Evolutionary conservation across 1,140 invertebrate species (phyloP), one percentile per base, ranked within the genome.

Genomic region (Nomia melanderi): DNA sequence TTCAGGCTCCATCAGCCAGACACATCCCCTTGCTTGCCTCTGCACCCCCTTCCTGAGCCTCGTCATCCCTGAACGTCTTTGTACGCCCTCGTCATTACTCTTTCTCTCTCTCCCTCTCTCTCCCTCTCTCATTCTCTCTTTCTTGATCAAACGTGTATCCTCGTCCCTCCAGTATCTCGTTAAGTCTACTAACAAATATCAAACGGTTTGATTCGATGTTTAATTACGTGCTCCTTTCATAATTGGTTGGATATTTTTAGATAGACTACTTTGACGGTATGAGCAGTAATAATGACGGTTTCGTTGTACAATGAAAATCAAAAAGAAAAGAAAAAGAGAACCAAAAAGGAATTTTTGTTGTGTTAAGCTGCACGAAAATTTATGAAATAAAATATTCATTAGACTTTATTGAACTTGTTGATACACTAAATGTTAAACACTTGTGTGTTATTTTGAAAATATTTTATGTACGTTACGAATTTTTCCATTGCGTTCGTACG

Each of bases 1-100:
- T 90, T 89, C 88, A 77, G 89, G 88, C 88, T 90, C 88, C 88
- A 90, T 90, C 88, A 90, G 87, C 87, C 88, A 84, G 83, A 78
- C 88, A 83, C 65, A 81, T 79, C 81, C 83, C 80, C 80, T 57
- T 75, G 69, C 67, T 25, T 62, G 50, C 69, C 78, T 75, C 65
- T 33, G 12, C 67, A 59, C 41, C 75, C 73, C 79, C 79, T 78
- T 83, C 64, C 65, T 47, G 27, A 31, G n/a, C 62, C 67, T 73
- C 71, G 36, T 77, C 78, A 77, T 78, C 82, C 70, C 67, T 54
- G 73, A 84, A 81, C 83, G 76, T 84, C 84, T 84, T 86, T 86
- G 77, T 80, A 82, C 83, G 50, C 59, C 60, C 67, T 64, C 65
- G 74, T 77, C 62, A 11, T 77, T 72, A 36, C 66, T 78, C 69